Evolutionary conservation across 1,140 invertebrate genomes (phyloP), one percentile per base, ranked within the genome.

Genomic region (Drosophila obscura): DNA sequence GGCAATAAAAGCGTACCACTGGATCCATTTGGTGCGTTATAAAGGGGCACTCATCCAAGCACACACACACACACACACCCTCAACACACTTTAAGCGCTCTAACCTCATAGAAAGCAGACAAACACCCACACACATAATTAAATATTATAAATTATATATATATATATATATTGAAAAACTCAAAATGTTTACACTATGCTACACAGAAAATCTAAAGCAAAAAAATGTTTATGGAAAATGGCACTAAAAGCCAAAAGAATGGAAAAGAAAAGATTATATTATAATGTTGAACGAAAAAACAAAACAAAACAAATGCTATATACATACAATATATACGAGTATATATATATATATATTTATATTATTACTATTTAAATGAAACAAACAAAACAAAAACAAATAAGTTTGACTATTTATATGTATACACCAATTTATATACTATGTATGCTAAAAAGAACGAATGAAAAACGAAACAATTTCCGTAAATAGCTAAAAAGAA

Each of bases 1-100:
- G 74, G 73, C 59, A 90, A 90, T 77, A 91, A 91, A 77, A 83
- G 66, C 60, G 77, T 91, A 52, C 85, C 90, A 60, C 72, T 92
- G 45, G 91, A 92, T 90, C 91, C 90, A 69, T 92, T 92, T 80
- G 91, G 91, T 53, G 91, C 91, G 74, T 91, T 92, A 91, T 92
- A 92, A 92, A 76, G 76, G 61, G 72, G 48, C 73, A 69, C 48
- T 48, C 46, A 61, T 50, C 45, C 72, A 74, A 53, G 45, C 31
- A 50, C 41, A 69, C 11, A 31, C 26, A 51, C 56, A 16, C 44
- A 62, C 24, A 61, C 59, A 63, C 66, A 64, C 53, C 59, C 41
- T 62, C 44, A 19, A 19, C 19, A 57, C 56, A 78, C 55, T 53
- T 48, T 76, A 82, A 73, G 76, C 72, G 76, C 79, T 82, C 58